phyloP scores from a whole-genome alignment of 2,797 vertebrate genomes.

The Diplodus puntazzo region DNA sequence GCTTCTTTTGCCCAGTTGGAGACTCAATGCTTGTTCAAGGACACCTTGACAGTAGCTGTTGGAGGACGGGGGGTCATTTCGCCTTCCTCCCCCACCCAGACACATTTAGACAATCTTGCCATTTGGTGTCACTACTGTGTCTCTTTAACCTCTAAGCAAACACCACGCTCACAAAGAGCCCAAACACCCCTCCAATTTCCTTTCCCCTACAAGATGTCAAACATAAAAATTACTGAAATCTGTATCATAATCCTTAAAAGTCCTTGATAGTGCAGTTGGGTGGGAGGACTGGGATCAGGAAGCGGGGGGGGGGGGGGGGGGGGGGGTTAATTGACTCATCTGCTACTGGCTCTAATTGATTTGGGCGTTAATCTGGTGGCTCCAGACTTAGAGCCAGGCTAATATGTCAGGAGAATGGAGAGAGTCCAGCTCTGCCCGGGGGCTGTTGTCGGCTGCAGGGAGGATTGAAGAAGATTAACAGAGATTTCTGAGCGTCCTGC shows the following conservation, averaged over 20 bases:
- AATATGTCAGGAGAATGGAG: slow-evolving; percentile 69
- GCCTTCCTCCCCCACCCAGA: neutral
- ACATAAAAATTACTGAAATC: slow-evolving; percentile 32
- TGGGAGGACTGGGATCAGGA: slow-evolving; percentile 13
- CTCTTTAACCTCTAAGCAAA: slow-evolving; percentile 35
- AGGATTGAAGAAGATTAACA: slow-evolving; percentile 67
- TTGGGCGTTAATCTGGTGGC: slow-evolving; percentile 77
- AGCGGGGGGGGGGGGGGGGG: neutral
- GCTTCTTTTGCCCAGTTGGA: neutral
- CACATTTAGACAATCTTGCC: neutral
- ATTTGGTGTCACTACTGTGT: neutral
- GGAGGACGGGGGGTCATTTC: neutral
- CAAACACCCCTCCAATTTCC: slow-evolving; percentile 12
- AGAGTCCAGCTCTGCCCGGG: slow-evolving; percentile 61
- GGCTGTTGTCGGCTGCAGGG: slow-evolving; percentile 55
- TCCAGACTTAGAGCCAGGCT: slow-evolving; percentile 53
- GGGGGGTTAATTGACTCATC: slow-evolving; percentile 71
- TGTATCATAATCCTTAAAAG: slow-evolving; percentile 43
- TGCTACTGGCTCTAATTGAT: slow-evolving; percentile 79
- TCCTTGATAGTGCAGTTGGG: slow-evolving; percentile 4
- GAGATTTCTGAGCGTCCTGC: slow-evolving; percentile 41
- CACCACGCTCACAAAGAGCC: slow-evolving; percentile 2
- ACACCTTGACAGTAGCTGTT: neutral
- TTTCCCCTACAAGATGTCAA: slow-evolving; percentile 34
- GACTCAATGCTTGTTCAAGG: slow-evolving; percentile 16